phyloP scores from a whole-genome alignment of 2,797 vertebrate genomes.

The Enteromius anoplus region DNA sequence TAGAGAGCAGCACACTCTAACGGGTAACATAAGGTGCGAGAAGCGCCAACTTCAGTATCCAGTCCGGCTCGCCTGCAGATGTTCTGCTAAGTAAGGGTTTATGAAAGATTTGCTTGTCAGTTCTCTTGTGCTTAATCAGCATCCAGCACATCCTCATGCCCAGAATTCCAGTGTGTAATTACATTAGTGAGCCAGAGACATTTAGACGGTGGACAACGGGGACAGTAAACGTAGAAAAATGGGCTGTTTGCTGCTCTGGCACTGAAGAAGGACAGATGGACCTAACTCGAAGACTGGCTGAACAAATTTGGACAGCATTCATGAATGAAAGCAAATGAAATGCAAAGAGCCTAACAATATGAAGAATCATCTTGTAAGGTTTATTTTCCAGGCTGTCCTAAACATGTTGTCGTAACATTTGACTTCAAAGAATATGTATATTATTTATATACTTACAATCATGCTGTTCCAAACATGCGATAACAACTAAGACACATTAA shows the following conservation, averaged over 20 bases:
- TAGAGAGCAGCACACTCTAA: slow-evolving; percentile 67
- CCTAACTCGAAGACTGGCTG: background rate
- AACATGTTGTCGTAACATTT: background rate
- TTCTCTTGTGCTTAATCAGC: slow-evolving; percentile 30
- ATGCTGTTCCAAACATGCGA: background rate
- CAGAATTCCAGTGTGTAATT: slow-evolving; percentile 23
- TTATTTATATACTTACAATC: background rate
- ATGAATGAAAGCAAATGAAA: background rate
- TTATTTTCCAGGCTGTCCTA: background rate
- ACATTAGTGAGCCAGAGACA: slow-evolving; percentile 27
- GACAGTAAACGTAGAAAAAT: slow-evolving; percentile 20
- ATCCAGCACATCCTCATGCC: slow-evolving; percentile 11
- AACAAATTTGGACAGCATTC: slow-evolving; percentile 4
- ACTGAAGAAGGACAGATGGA: background rate
- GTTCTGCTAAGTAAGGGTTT: slow-evolving; percentile 23
- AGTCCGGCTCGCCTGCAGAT: slow-evolving; percentile 32
- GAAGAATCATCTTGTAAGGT: background rate
- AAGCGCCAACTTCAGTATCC: slow-evolving; percentile 25
- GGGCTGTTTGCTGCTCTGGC: background rate
- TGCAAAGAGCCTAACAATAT: slow-evolving; percentile 1
- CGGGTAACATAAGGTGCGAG: background rate
- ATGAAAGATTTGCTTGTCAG: slow-evolving; percentile 38
- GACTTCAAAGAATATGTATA: background rate
- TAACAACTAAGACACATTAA: background rate
- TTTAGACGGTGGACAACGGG: background rate